Evolutionary conservation across 1,140 invertebrate species (phyloP).

Genomic region (Drosophila leontia): DNA sequence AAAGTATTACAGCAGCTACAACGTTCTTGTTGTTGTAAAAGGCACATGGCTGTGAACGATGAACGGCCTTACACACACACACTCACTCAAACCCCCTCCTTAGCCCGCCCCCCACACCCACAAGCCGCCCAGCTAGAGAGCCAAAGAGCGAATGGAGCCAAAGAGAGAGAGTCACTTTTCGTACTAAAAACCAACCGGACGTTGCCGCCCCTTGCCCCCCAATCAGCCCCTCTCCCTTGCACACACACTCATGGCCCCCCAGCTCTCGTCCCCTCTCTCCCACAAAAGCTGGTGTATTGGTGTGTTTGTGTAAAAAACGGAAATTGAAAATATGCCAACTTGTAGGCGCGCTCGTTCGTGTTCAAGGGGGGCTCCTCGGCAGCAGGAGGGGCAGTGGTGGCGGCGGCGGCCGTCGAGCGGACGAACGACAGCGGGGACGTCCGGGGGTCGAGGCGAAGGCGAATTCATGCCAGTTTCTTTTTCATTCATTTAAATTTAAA

Average conservation of each 20-base stretch:
- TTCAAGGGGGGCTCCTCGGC: conserved; percentile 28
- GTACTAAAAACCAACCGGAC: conserved; percentile 82
- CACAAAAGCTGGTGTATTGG: conserved; percentile 3
- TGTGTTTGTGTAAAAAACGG: conserved; percentile 77
- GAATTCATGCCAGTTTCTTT: conserved; percentile 80
- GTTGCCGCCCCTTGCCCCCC: conserved; percentile 60
- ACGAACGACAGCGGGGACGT: neutral
- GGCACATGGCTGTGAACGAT: conserved; percentile 43
- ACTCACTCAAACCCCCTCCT: neutral
- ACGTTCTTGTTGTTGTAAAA: conserved; percentile 33
- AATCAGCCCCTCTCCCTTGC: conserved; percentile 15
- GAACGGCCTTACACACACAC: conserved; percentile 37
- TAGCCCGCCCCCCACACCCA: neutral
- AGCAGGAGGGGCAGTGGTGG: conserved; percentile 10
- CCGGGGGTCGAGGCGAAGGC: conserved; percentile 61
- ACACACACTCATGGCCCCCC: conserved; percentile 7
- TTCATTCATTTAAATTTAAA: conserved; percentile 84
- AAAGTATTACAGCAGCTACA: conserved; percentile 42
- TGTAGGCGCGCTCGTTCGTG: conserved; percentile 81
- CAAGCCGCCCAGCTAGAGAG: conserved; percentile 6
- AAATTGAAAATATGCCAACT: conserved; percentile 85
- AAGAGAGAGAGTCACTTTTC: conserved; percentile 54
- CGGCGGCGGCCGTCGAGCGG: conserved; percentile 10
- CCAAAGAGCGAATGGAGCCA: neutral
- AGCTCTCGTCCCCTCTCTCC: neutral